A percentile compares a stretch with the other conserved stretches of the same genome.
These are phyloP conservation scores for Thunnus albacares DNA, from an alignment of 2,797 vertebrate species.

Conservation along the genomic window DNA sequence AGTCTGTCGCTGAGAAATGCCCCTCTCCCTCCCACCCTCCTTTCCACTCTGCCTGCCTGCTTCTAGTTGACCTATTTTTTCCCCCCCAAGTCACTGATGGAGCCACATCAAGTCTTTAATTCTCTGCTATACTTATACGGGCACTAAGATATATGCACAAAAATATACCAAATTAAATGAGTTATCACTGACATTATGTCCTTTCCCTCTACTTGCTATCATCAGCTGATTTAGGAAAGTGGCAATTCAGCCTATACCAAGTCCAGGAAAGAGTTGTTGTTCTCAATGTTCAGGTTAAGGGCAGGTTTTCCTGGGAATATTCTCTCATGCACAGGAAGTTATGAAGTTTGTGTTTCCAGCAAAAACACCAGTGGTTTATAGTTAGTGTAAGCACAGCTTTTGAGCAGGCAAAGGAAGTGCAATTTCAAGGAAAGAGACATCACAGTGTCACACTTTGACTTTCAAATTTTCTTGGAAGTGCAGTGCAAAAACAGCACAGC, in stretches of 20 bases:
- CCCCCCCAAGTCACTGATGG: slow-evolving; percentile 68
- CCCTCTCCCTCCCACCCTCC: slow-evolving; percentile 61
- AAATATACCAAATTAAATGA: background rate
- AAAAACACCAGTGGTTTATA: background rate
- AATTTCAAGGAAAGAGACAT: background rate
- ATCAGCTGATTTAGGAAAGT: background rate
- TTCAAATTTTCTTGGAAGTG: slow-evolving; percentile 15
- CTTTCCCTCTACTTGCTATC: background rate
- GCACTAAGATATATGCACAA: slow-evolving; percentile 22
- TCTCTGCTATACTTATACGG: slow-evolving; percentile 28
- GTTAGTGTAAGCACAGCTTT: background rate
- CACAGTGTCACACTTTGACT: slow-evolving; percentile 5
- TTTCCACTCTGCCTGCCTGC: slow-evolving; percentile 66
- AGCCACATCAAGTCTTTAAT: slow-evolving; percentile 57
- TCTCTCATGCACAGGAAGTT: background rate
- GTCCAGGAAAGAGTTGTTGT: background rate
- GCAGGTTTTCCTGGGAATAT: background rate
- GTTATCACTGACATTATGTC: background rate
- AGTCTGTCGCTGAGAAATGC: slow-evolving; percentile 78
- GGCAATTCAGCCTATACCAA: background rate
- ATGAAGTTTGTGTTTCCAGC: background rate
- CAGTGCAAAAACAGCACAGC: background rate
- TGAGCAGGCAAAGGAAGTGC: background rate
- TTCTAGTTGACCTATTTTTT: slow-evolving; percentile 80
- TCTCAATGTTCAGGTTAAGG: background rate